Percentiles rank a stretch among this genome's conserved stretches.
Evolutionary conservation across 2,113 vertebrate species (phyloP).

Genomic region (Hippopotamus amphibius): DNA sequence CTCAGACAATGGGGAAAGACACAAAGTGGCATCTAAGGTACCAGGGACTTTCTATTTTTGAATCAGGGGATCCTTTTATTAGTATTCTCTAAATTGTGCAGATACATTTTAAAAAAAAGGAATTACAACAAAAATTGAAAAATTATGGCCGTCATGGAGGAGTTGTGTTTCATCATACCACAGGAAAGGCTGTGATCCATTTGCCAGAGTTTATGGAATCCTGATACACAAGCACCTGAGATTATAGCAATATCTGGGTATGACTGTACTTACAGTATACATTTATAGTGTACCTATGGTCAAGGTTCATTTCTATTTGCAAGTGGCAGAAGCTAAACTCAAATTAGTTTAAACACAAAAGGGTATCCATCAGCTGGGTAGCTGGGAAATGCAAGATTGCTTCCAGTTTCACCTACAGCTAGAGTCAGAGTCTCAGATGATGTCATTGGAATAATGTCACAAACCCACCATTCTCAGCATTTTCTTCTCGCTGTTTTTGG

Average conservation of each 20-base stretch:
- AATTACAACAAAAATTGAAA: background rate
- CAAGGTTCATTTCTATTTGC: constrained; percentile 23
- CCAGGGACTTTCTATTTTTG: background rate
- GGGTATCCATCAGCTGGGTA: background rate
- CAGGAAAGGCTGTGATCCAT: background rate
- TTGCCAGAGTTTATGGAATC: background rate
- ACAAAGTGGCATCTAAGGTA: background rate
- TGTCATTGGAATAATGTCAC: background rate
- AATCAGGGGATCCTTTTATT: background rate
- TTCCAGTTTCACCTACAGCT: background rate
- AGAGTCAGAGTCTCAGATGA: background rate
- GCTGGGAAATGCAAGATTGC: background rate
- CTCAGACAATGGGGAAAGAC: background rate
- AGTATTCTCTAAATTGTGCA: background rate
- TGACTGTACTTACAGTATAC: background rate
- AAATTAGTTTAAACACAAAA: background rate
- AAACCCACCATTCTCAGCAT: background rate
- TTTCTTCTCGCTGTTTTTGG: background rate
- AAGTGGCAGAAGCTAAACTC: constrained; percentile 24
- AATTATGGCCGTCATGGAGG: background rate
- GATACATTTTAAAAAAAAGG: background rate
- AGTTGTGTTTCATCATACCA: background rate
- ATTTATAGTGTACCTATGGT: background rate
- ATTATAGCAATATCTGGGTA: background rate
- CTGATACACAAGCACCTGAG: background rate